These are phyloP conservation scores for Eristalinus sepulchralis DNA, from an alignment of 2,888 invertebrate species.

Conservation along the genomic window DNA sequence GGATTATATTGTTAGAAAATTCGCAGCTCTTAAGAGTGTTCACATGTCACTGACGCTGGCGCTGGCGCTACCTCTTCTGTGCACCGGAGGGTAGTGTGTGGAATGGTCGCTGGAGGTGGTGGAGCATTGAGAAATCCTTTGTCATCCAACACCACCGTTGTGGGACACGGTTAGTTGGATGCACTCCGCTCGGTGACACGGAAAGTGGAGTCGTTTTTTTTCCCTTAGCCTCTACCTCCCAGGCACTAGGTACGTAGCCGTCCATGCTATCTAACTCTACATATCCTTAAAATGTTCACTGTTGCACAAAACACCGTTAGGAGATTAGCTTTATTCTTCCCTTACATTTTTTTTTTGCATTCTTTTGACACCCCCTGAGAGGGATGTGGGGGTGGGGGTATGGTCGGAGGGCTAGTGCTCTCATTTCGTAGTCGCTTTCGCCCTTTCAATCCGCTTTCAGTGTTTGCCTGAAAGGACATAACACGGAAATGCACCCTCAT, in stretches of 20 bases:
- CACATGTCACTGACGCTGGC: conserved; percentile 47
- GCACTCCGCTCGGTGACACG: conserved; percentile 49
- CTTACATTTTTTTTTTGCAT: neutral
- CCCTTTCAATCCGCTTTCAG: conserved; percentile 56
- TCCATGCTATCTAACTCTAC: neutral
- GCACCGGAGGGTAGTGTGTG: neutral
- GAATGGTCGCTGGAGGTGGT: neutral
- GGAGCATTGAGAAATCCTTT: conserved; percentile 23
- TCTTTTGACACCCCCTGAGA: neutral
- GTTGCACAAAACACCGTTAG: conserved; percentile 70
- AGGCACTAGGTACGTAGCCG: conserved; percentile 44
- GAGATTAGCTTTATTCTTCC: conserved; percentile 64
- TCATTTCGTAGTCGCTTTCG: conserved; percentile 3
- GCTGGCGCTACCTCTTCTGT: neutral
- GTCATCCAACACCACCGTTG: conserved; percentile 42
- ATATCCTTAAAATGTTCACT: conserved; percentile 46
- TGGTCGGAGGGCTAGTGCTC: neutral
- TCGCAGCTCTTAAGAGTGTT: conserved; percentile 71
- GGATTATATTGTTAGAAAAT: conserved; percentile 70
- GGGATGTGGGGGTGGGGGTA: neutral
- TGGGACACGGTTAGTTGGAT: conserved; percentile 7
- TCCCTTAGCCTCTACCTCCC: neutral
- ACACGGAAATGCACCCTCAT: conserved; percentile 66
- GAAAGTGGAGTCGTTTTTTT: conserved; percentile 49
- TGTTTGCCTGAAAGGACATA: conserved; percentile 69